These are phyloP conservation scores for Pandemis heparana DNA, from an alignment of 2,888 invertebrate species.

Conservation along the genomic window DNA sequence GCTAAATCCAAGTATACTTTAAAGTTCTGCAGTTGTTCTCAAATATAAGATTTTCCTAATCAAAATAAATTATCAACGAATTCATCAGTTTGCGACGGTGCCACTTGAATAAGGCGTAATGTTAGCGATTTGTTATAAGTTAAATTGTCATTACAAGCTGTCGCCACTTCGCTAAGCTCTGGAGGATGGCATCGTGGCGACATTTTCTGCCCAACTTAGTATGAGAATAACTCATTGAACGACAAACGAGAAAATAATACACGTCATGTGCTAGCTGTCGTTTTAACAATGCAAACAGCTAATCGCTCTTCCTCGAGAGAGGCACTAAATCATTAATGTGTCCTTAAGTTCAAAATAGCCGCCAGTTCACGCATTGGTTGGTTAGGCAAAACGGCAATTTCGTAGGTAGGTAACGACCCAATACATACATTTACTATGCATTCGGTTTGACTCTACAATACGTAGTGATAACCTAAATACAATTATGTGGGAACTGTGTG, in stretches of 20 bases:
- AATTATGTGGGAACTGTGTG: not conserved
- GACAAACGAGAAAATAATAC: no score
- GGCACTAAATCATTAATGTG: not conserved
- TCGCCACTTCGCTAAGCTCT: not conserved
- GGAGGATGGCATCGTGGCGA: no score
- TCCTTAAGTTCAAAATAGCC: not conserved
- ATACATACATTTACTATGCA: not conserved
- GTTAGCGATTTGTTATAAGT: constrained; percentile 4
- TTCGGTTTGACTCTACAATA: no score
- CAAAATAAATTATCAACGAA: no score
- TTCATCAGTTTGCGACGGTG: constrained; percentile 12
- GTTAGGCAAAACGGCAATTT: not conserved
- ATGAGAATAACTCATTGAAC: not conserved
- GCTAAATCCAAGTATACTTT: not conserved
- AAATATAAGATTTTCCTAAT: not conserved
- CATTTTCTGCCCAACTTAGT: not conserved
- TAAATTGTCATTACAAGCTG: constrained; percentile 11
- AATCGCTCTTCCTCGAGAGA: not conserved
- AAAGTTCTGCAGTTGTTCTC: not conserved
- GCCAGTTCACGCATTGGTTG: not conserved
- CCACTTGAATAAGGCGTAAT: constrained; percentile 10
- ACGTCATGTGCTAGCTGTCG: no score
- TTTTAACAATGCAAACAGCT: not conserved
- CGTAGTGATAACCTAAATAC: no score
- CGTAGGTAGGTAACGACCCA: not conserved